phyloP scores from a whole-genome alignment of 2,888 invertebrate genomes.

The Drosophila nigricruria region DNA sequence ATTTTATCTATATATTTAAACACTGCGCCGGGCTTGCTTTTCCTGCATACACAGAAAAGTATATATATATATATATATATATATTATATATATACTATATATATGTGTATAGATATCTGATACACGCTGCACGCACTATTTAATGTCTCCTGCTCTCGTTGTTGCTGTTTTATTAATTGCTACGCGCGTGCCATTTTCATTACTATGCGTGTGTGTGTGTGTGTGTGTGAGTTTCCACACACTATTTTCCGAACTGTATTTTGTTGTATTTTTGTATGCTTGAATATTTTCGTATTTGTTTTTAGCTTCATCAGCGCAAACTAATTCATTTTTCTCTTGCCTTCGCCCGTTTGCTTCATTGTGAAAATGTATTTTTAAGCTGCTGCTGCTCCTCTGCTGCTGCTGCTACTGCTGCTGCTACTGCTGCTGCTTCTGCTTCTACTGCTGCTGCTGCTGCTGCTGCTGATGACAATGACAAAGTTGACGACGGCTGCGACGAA shows the following conservation, averaged over 20 bases:
- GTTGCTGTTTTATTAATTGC: conserved; percentile 61
- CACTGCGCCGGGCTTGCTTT: conserved; percentile 59
- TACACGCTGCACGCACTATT: conserved; percentile 37
- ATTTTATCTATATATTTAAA: conserved; percentile 41
- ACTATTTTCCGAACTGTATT: conserved; percentile 31
- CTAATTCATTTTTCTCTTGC: conserved; percentile 65
- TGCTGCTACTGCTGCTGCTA: conserved; percentile 36
- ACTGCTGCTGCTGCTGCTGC: conserved; percentile 42
- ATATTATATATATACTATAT: conserved; percentile 1
- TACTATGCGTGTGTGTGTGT: conserved; percentile 8
- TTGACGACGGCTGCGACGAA: conserved; percentile 77
- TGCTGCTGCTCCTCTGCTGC: conserved; percentile 57
- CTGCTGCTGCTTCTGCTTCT: conserved; percentile 37
- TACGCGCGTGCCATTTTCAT: conserved; percentile 74
- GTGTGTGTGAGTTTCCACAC: conserved; percentile 24
- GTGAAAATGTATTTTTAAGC: conserved; percentile 81
- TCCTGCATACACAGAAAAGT: conserved; percentile 44
- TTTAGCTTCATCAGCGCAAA: conserved; percentile 51
- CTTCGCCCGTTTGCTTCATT: conserved; percentile 76
- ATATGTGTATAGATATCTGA: conserved; percentile 14
- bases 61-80: conserved; percentile 3
- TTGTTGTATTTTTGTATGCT: conserved; percentile 43
- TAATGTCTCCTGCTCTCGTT: conserved; percentile 34
- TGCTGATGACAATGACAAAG: conserved; percentile 75
- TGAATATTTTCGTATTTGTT: conserved; percentile 46